phyloP scores from a whole-genome alignment of 2,797 vertebrate genomes.

The Microctenopoma steveboyesi region DNA sequence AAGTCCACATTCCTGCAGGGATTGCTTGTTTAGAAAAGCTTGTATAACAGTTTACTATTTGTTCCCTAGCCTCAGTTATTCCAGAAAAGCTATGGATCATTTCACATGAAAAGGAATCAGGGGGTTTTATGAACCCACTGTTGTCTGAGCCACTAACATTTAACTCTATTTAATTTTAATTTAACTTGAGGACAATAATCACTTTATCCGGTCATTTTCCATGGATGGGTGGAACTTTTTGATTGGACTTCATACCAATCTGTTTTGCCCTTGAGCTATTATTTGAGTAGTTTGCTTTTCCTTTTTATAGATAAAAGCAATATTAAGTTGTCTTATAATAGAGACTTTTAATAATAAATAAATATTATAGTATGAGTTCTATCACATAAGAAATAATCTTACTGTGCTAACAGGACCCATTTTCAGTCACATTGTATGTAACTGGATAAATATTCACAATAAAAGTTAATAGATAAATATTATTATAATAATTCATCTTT shows the following conservation, averaged over 20 bases:
- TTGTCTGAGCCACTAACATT: background rate
- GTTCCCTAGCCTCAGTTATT: conserved; percentile 5
- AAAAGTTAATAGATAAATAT: too few relatives aligned
- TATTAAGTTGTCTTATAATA: too few relatives aligned
- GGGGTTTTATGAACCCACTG: background rate
- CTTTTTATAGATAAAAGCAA: too few relatives aligned
- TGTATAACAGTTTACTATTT: conserved; percentile 10
- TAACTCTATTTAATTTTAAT: too few relatives aligned
- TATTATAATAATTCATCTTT: background rate
- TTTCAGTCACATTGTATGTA: too few relatives aligned
- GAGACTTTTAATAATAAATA: too few relatives aligned
- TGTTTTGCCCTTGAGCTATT: background rate
- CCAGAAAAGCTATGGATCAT: conserved; percentile 1
- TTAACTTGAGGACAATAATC: background rate
- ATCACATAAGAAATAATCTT: too few relatives aligned
- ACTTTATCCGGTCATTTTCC: background rate
- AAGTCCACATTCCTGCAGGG: conserved; percentile 10
- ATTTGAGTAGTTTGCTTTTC: too few relatives aligned
- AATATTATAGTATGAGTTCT: too few relatives aligned
- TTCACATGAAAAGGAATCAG: conserved; percentile 12
- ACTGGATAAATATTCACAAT: too few relatives aligned
- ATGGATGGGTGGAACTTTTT: background rate
- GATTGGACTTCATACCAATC: background rate
- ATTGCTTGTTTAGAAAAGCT: conserved; percentile 4
- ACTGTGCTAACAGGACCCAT: too few relatives aligned